phyloP scores from a whole-genome alignment of 2,797 vertebrate species.

The Characodon lateralis region DNA sequence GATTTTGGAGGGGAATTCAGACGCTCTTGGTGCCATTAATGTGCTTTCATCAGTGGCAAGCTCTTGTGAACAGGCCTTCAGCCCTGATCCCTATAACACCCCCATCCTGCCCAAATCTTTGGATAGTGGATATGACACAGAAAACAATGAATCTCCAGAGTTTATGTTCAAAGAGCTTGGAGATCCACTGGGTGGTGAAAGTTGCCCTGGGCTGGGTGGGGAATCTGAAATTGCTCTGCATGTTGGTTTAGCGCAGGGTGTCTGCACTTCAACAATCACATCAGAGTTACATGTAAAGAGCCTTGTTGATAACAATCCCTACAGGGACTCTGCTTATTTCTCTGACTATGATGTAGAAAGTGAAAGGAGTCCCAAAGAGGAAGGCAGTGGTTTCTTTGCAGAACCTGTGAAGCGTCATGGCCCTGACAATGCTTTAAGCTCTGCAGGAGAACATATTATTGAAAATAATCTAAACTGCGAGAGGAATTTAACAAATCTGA shows the following conservation, averaged over 20 bases:
- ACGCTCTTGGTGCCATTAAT: conserved; percentile 83
- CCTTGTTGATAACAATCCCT: conserved; percentile 84
- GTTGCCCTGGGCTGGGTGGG: conserved; percentile 71
- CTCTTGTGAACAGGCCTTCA: conserved; percentile 80
- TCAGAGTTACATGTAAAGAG: conserved; percentile 77
- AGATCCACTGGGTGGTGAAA: conserved; percentile 68
- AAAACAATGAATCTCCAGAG: conserved; percentile 96
- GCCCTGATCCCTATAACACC: conserved; percentile 76
- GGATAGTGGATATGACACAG: conserved; percentile 97
- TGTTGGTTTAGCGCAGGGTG: conserved; percentile 67
- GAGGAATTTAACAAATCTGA: conserved; percentile 53
- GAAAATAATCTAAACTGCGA: conserved; percentile 45
- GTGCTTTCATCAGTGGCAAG: conserved; percentile 83
- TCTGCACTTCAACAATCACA: conserved; percentile 64
- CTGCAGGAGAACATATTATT: conserved; percentile 33
- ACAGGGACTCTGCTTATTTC: conserved; percentile 95
- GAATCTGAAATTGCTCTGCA: conserved; percentile 77
- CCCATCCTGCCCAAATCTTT: conserved; percentile 86
- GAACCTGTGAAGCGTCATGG: conserved; percentile 40
- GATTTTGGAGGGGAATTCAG: conserved; percentile 81
- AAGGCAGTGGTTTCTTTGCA: conserved; percentile 72
- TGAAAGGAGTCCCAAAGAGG: conserved; percentile 81
- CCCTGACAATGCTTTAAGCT: conserved; percentile 40
- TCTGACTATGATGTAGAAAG: conserved; percentile 91
- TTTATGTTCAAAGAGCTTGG: conserved; percentile 88